Evolutionary conservation across 2,113 vertebrate genomes (phyloP), one percentile per base, ranked within the genome.

Genomic region (Vireo altiloquus): DNA sequence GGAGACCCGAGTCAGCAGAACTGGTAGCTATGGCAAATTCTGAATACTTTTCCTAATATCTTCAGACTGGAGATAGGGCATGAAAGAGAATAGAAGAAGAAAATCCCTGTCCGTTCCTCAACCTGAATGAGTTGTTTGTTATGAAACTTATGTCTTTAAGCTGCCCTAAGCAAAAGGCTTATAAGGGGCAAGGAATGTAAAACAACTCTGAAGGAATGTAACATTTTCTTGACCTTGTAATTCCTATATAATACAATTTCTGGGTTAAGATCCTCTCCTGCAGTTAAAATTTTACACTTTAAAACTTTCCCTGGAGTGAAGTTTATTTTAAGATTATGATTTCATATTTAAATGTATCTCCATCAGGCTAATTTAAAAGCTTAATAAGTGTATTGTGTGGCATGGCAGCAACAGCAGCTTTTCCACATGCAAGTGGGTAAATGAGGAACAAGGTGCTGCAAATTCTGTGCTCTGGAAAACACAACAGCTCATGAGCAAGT

Each of bases 141-240:
- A 87, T 11, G 30, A 92, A 95, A 97, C 5, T 28, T 89, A 94
- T 92, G 94, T 64, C 88, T 97, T 90, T 96, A 97, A 97, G 95
- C 96, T 97, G 70, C 95, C 75, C 89, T 94, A 95, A 97, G 95
- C 83, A 96, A 94, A 95, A 93, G 85, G 95, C 90, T 98, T 97
- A 96, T 35, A 92, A 91, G 70, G 68, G 75, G 88, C n/a, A 90
- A 97, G 85, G 97, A 98, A 98, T 95, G 91, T 77, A 94, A 96
- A 97, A 97, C 72, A 92, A 94, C 69, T 70, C 90, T 69, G 63
- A 85, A 88, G 93, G 97, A 98, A 98, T 95, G 97, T 96, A 97
- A 97, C 95, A 96, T 97, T 98, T 97, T 76, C 82, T 79, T 96
- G 96, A 96, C 96, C 96, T 93, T 85, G 47, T 94, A 97, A 97